These are phyloP conservation scores for Pseudopodoces humilis DNA, from an alignment of 2,113 vertebrate genomes.

Conservation along the genomic window DNA sequence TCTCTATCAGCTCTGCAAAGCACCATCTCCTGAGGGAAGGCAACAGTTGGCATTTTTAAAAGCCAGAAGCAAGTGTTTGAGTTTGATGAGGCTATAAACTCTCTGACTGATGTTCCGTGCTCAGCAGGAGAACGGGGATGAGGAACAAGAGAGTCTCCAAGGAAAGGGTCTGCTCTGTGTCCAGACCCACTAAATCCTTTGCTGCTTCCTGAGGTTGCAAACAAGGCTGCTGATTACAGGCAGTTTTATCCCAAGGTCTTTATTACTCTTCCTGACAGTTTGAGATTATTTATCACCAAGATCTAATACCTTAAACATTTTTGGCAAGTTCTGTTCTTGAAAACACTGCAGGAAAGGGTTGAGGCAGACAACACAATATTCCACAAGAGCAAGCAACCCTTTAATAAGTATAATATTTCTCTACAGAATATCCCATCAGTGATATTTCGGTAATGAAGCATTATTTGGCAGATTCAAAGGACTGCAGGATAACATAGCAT, in stretches of 20 bases:
- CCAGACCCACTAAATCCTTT: constrained; percentile 29
- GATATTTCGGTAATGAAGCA: constrained; percentile 11
- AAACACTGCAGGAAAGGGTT: neutral
- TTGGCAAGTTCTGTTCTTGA: neutral
- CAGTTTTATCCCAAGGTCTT: constrained; percentile 16
- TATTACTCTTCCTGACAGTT: constrained; percentile 38
- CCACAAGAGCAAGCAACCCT: neutral
- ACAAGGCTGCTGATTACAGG: constrained; percentile 26
- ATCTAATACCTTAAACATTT: constrained; percentile 8
- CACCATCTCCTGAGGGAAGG: neutral
- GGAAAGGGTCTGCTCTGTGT: constrained; percentile 7
- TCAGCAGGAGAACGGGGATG: neutral
- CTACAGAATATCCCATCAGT: neutral
- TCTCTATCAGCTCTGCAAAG: neutral
- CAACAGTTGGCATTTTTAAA: constrained; percentile 42
- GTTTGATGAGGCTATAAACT: constrained; percentile 35
- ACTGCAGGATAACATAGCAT: neutral
- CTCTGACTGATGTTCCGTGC: neutral
- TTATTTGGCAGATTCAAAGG: neutral
- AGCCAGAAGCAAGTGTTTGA: neutral
- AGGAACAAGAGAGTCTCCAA: constrained; percentile 14
- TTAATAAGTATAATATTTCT: neutral
- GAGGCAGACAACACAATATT: neutral
- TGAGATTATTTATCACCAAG: constrained; percentile 31
- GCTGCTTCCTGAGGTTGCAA: constrained; percentile 34